Base-by-base conservation (phyloP, 2,888 invertebrate species). In the Sphaeridia pumilis region DNA sequence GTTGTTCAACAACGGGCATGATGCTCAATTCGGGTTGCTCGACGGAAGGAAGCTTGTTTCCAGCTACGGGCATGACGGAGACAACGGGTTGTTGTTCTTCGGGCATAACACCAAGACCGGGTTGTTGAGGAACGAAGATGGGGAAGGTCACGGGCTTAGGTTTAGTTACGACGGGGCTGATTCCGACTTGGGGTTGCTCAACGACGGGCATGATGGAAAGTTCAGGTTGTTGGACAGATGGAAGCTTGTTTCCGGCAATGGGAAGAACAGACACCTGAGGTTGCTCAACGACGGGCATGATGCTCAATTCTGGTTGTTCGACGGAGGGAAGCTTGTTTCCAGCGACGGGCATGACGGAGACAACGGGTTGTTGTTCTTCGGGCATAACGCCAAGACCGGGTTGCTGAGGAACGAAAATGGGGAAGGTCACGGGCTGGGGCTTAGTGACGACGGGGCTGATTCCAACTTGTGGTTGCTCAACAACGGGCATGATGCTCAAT, bases 101-200 rank as follows among this genome's bases (percentile, higher is more conserved):
- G n/a, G n/a, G n/a, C n/a, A n/a, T n/a, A n/a, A n/a, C n/a, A n/a
- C n/a, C n/a, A n/a, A n/a, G n/a, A 38, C 20, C 20, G 43, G 43
- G 25, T 22, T n/a, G 31, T 12, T 12, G 12, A 31, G 31, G 31
- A 12, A 12, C 12, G 31, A 31, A 7, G 12, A 31, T 12, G 4
- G 43, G 43, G 43, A 43, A 43, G 4, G 7, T 12, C 3, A 43
- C 22, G 14, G 43, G 43, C 43, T 43, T 43, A 24, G 43, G 43
- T 17, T 25, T 12, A 10, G 5, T 5, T 24, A 43, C 43, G 25
- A 43, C 21, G 21, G 43, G 43, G 25, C 14, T 17, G 22, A 43
- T 43, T 22, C 21, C 43, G 21, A 25, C 24, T 20, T 21, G 7
- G 21, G 43, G 43, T 43, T 20, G 5, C 21, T 43, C 43, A 43